Conservation (phyloP, 2,797 vertebrate genomes). For the Crypturellus tataupa region DNA sequence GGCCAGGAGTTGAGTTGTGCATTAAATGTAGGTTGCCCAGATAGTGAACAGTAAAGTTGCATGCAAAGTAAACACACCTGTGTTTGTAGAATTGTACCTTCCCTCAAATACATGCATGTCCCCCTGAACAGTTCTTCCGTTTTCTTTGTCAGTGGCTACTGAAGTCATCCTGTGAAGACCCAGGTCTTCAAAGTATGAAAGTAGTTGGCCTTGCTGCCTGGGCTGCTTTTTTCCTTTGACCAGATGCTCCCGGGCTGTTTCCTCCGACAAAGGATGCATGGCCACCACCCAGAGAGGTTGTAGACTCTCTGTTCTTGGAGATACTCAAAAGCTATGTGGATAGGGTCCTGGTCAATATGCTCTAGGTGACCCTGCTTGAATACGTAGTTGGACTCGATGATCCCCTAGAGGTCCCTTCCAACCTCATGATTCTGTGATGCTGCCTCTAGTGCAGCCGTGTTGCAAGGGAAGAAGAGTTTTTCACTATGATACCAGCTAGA, state of each 20-base stretch:
- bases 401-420: too few species aligned
- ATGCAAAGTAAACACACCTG: not conserved
- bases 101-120: not conserved
- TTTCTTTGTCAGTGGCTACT: not conserved
- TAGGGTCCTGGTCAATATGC: too few species aligned
- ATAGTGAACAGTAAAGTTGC: rapidly evolving
- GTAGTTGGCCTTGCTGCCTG: not conserved
- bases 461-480: not conserved
- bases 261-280: not conserved
- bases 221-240: not conserved
- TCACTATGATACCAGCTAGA: rapidly evolving
- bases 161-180: too few species aligned
- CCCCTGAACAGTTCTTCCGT: not conserved
- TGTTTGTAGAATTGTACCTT: not conserved
- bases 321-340: too few species aligned
- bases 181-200: not conserved
- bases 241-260: not conserved
- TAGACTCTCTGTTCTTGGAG: too few species aligned
- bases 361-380: too few species aligned
- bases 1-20: not conserved
- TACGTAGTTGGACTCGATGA: too few species aligned
- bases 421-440: too few species aligned
- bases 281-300: rapidly evolving
- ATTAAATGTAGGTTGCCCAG: not conserved
- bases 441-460: not conserved